Evolutionary conservation across 2,888 invertebrate genomes (phyloP).

Genomic region (Nyleta sp.): DNA sequence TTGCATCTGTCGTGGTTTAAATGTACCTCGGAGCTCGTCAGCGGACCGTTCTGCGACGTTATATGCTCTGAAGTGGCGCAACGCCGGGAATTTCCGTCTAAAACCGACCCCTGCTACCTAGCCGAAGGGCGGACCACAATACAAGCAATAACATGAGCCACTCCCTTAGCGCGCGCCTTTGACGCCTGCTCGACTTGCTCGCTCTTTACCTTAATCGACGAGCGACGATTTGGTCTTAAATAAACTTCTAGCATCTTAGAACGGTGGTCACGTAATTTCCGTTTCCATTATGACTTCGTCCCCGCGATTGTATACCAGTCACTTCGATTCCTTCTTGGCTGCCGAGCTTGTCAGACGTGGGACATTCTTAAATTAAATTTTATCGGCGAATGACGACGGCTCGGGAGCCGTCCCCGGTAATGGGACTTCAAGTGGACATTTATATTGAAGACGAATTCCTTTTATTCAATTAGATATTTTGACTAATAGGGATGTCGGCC

Average conservation of each 20-base stretch:
- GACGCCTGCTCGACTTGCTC: conserved; percentile 61
- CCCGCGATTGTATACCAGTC: conserved; percentile 61
- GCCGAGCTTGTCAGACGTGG: conserved; percentile 62
- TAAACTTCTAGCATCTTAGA: conserved; percentile 80
- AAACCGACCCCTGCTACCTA: conserved; percentile 74
- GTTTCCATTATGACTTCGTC: conserved; percentile 59
- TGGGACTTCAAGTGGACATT: conserved; percentile 64
- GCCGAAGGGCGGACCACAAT: conserved; percentile 77
- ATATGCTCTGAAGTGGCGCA: conserved; percentile 48
- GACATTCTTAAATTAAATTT: conserved; percentile 66
- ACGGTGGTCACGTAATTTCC: conserved; percentile 66
- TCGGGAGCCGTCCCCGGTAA: conserved; percentile 41
- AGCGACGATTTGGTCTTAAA: conserved; percentile 82
- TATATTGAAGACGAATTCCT: conserved; percentile 36
- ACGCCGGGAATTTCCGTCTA: conserved; percentile 72
- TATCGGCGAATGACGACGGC: conserved; percentile 46
- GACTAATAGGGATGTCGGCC: not conserved
- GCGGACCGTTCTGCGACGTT: conserved; percentile 43
- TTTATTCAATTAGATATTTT: conserved; percentile 49
- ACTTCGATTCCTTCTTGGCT: conserved; percentile 67
- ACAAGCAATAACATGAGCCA: conserved; percentile 81
- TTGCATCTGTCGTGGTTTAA: conserved; percentile 27
- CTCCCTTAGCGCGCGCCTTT: conserved; percentile 66
- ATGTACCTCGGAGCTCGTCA: conserved; percentile 24
- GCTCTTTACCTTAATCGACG: conserved; percentile 81